Base-by-base conservation (phyloP, 2,797 vertebrate species). In the Cyclura pinguis region DNA sequence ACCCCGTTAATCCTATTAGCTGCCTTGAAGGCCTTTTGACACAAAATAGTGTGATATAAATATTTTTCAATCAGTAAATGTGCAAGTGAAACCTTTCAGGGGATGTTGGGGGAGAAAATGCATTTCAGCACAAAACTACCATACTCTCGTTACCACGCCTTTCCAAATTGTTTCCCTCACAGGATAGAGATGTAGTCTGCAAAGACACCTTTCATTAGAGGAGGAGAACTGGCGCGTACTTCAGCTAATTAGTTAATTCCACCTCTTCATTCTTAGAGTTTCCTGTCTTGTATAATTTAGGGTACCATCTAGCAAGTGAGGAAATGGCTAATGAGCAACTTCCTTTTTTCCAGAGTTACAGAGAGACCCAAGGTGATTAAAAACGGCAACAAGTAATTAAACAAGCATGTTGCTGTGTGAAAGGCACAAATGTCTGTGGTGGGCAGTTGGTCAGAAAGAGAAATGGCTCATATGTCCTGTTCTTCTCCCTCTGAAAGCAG, bases 341-440 rank as follows among this genome's bases (percentile, higher is more conserved):
- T 92, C 87, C 57, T 78, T 89, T 87, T 72, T 92, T 77, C 57
- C 27, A 64, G 42, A 29, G 29, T 50, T 50, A 57, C 57, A 67
- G 74, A 64, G 85, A 47, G 59, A 87, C 74, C 57, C 57, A 78
- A 47, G n/a, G 57, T 57, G 62, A 87, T 87, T 78, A n/a, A 78
- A 64, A 77, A 78, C 32, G 35, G 74, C 20, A 1, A 47, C 42
- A 32, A 22, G 38, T 87, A 87, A 87, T 87, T 87, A 77, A 64
- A 78, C 7, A 1, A 20, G 29, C 57, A 77, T 78, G 35, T n/a
- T 62, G 74, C 59, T 78, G 27, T 87, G 38, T 12, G 18, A 10
- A 42, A 78, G 86, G 86, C 57, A 32, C 38, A 77, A 47, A 24
- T 27, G 35, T 76, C 9, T 32, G 29, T 69, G 67, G 29, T 69